These are phyloP conservation scores for Hesperia comma DNA, from an alignment of 2,888 invertebrate genomes.

Conservation along the genomic window DNA sequence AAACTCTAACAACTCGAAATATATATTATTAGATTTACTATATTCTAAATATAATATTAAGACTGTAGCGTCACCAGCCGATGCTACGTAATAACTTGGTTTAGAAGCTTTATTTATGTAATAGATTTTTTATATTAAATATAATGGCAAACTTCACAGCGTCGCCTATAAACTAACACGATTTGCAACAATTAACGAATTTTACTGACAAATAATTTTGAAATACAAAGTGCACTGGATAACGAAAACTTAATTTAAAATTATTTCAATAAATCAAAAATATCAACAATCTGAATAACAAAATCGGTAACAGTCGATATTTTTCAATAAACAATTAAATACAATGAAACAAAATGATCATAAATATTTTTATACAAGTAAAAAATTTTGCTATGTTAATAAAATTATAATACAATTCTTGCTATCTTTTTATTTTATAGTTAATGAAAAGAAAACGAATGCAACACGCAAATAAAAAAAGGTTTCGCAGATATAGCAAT, in stretches of 20 bases:
- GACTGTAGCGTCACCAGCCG: background rate
- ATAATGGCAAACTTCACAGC: conserved; percentile 6
- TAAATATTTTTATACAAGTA: too few relatives aligned
- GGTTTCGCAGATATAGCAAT: too few relatives aligned
- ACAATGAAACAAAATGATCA: too few relatives aligned
- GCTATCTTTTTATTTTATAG: too few relatives aligned
- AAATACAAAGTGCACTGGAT: background rate
- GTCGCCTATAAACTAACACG: background rate
- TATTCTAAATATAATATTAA: conserved; percentile 2
- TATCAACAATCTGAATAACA: background rate
- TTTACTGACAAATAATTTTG: too few relatives aligned
- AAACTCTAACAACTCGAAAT: conserved; percentile 28
- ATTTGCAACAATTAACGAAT: background rate
- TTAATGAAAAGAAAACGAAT: too few relatives aligned
- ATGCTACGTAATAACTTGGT: background rate
- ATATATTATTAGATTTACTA: conserved; percentile 2
- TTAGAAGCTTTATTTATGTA: background rate
- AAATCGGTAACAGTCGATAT: too few relatives aligned
- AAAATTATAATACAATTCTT: too few relatives aligned
- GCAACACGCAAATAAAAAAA: too few relatives aligned
- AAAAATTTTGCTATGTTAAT: too few relatives aligned
- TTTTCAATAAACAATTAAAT: too few relatives aligned
- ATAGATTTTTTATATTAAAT: background rate
- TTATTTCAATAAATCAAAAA: background rate
- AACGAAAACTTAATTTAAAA: background rate